Conservation (phyloP, 2,113 vertebrate genomes). For the Grantiella picta region DNA sequence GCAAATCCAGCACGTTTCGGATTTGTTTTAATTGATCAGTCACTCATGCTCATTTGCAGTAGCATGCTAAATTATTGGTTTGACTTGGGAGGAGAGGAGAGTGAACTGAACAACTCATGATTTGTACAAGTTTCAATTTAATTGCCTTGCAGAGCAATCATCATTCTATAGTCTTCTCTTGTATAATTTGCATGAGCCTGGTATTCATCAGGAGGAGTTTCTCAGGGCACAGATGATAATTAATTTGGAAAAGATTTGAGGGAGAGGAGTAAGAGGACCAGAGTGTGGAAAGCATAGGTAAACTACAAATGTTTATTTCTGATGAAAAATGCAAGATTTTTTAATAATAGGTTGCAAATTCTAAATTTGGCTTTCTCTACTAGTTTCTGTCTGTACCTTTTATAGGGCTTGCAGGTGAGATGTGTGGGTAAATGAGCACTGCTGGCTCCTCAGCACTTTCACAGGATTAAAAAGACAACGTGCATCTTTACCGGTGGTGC, state of each 20-base stretch:
- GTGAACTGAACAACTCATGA: conserved; percentile 27
- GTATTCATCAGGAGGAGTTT: conserved; percentile 46
- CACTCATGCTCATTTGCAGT: conserved; percentile 49
- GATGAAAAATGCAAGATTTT: neutral
- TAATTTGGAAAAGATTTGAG: conserved; percentile 43
- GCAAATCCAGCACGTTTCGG: conserved; percentile 17
- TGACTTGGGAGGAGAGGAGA: conserved; percentile 49
- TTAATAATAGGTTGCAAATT: neutral
- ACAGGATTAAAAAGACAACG: neutral
- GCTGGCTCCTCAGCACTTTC: fast-evolving
- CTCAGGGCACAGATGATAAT: conserved; percentile 46
- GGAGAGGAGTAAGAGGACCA: neutral
- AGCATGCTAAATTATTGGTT: conserved; percentile 49
- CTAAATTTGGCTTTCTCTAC: neutral
- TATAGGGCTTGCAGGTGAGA: neutral
- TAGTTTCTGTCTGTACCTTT: neutral
- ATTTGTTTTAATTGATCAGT: conserved; percentile 65
- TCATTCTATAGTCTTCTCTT: conserved; percentile 32
- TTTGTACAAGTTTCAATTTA: conserved; percentile 53
- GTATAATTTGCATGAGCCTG: conserved; percentile 47
- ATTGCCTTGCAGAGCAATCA: conserved; percentile 46
- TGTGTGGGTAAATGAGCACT: neutral
- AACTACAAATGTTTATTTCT: neutral
- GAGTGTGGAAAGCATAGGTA: neutral
- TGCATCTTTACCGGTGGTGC: neutral